Conservation (phyloP, 2,113 vertebrate genomes). For the Plotosus lineatus region DNA sequence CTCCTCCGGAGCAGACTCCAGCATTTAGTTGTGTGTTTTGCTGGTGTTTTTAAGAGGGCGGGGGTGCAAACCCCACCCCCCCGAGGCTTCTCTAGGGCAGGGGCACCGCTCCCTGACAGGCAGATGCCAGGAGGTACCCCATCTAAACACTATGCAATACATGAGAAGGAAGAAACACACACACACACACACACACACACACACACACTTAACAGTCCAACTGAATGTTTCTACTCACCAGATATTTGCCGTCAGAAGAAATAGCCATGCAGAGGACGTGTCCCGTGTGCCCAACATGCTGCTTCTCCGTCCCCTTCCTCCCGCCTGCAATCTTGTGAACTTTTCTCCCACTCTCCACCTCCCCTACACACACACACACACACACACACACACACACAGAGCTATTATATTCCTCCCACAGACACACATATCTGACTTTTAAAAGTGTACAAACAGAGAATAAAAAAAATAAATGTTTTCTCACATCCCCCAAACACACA, state of each 20-base stretch:
- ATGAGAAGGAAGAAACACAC: not conserved
- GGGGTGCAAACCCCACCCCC: too few species aligned
- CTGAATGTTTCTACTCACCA: conserved; percentile 71
- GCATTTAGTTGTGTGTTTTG: too few species aligned
- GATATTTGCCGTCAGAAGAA: conserved; percentile 91
- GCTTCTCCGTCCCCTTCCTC: conserved; percentile 79
- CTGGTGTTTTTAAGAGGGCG: too few species aligned
- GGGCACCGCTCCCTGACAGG: too few species aligned
- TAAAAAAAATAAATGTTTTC: not conserved
- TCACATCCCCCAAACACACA: not conserved
- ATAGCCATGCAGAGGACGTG: conserved; percentile 91
- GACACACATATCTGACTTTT: not conserved
- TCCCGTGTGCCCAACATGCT: conserved; percentile 78
- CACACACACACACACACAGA: not conserved
- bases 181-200: not conserved
- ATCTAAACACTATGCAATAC: not conserved
- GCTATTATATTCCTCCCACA: not conserved
- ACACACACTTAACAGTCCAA: not conserved
- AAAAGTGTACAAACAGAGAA: not conserved
- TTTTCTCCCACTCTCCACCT: conserved; percentile 84
- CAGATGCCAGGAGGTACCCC: too few species aligned
- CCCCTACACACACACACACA: conserved; percentile 74
- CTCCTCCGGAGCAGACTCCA: too few species aligned
- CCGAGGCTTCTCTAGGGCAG: too few species aligned
- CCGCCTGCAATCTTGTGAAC: conserved; percentile 80